Percentiles rank a stretch among this genome's conserved stretches.
Conservation (phyloP, 2,797 vertebrate genomes). For the Hoplostethus atlanticus region DNA sequence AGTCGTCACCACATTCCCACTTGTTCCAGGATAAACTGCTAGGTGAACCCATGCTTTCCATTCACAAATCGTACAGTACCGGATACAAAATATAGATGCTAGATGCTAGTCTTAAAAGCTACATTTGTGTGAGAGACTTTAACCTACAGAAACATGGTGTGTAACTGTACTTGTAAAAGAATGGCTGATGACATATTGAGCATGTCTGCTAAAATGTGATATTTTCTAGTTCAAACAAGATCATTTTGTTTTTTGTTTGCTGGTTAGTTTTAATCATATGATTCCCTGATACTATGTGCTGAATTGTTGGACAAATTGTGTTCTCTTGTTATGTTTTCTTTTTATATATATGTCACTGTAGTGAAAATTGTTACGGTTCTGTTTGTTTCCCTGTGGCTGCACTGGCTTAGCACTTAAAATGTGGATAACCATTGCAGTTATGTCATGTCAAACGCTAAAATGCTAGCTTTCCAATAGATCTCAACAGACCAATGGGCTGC, state of each 20-base stretch:
- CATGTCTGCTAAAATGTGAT: conserved; percentile 67
- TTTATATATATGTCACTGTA: conserved; percentile 70
- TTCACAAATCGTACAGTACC: conserved; percentile 49
- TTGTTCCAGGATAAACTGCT: conserved; percentile 4
- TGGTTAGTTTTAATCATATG: conserved; percentile 45
- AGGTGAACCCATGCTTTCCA: conserved; percentile 24
- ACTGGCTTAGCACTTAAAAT: conserved; percentile 61
- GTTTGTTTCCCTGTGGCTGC: conserved; percentile 70
- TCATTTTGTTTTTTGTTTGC: not conserved
- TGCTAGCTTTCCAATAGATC: conserved; percentile 65
- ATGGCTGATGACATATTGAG: conserved; percentile 48
- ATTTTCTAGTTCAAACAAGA: conserved; percentile 36
- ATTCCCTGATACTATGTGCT: conserved; percentile 56
- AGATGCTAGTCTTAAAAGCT: conserved; percentile 53
- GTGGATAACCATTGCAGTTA: conserved; percentile 62
- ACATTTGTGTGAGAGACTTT: conserved; percentile 33
- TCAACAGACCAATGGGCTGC: conserved; percentile 44
- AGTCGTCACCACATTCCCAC: conserved; percentile 51
- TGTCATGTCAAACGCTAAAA: conserved; percentile 58
- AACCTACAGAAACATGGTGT: conserved; percentile 23
- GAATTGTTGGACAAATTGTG: conserved; percentile 52
- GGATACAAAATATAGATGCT: conserved; percentile 53
- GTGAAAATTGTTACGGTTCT: conserved; percentile 69
- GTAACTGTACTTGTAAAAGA: conserved; percentile 45
- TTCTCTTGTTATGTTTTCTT: conserved; percentile 51